Base-by-base conservation (phyloP, 2,113 vertebrate genomes). In the Gavialis gangeticus region DNA sequence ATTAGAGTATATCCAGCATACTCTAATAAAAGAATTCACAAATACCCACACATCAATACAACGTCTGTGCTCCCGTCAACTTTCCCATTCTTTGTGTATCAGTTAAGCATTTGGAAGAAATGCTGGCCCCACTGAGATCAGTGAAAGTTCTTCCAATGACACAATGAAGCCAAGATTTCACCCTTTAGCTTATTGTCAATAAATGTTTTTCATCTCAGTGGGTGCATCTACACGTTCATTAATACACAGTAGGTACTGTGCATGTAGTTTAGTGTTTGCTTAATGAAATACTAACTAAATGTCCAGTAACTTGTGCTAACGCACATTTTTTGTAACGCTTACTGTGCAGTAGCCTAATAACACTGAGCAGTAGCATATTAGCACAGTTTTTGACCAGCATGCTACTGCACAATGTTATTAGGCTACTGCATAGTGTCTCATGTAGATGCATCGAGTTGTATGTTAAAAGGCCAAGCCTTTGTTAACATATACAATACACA, bases 1-100 rank as follows among this genome's bases (percentile, higher is more conserved):
- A 34, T 34, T 34, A 34, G 34, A 34, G 34, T 34, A 96, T 75
- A 85, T 75, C 46, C 63, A 13, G 55, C 75, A 89, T 85, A 75
- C 22, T 94, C 87, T 81, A 63, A 67, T 81, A 63, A 67, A 79
- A 79, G 88, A 73, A 28, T 12, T 71, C 82, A 81, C 82, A 93
- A 90, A 89, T 22, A 93, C 37, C n/a, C 28, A 11, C 60, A 75
- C 30, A 77, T 66, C 86, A 85, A 84, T 82, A 64, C 57, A 69
- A 54, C 75, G 1, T 60, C 37, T 37, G 16, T 59, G 77, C 30
- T 37, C 81, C 19, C 76, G 24, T 56, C 87, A 88, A 73, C 57
- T 89, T 93, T 46, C 82, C 64, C 64, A 71, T 21, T 92, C 55
- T 89, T 75, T 34, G 87, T 57, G 4, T 5, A 59, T 0, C 30